Evolutionary conservation across 2,888 invertebrate species (phyloP), one percentile per base, ranked within the genome.

Genomic region (Hypsopygia costalis): DNA sequence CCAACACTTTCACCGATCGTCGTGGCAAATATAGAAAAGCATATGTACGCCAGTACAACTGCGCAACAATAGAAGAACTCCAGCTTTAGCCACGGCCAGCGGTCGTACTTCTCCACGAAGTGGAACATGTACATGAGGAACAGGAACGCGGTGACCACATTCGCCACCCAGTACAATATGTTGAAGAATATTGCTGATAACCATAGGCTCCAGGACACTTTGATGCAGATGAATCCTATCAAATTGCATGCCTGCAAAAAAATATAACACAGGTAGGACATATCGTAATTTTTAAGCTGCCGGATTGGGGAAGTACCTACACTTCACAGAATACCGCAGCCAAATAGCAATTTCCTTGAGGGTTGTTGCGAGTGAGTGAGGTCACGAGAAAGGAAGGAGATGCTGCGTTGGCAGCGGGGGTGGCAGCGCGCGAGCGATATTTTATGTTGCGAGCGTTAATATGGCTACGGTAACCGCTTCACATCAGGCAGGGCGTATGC

Each of bases 71-170:
- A 96, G 36, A 91, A 83, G 55, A 95, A 91, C 81, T 97, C 96
- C 52, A 93, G 91, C 74, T 94, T 94, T 28, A 95, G 81, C 97
- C 97, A 97, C 0, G 97, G 97, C 62, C 95, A 91, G 58, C 90
- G 91, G 65, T 93, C 93, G 51, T 93, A 92, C 69, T 94, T 94
- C 79, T 97, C 97, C 38, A 97, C 91, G 6, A 97, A 87, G 72
- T 97, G 97, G 73, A 96, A 95, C 30, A 94, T 68, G 72, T 97
- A 97, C 47, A 94, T 89, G 0, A 92, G 86, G 9, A 97, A 80
- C 12, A 97, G 76, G 41, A 95, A 90, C 1, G 92, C 90, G 0
- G 95, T 94, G 49, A 95, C 90, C 89, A 95, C 94, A 62, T 95
- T 94, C 2, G 93, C 96, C 7, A 91, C 88, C 93, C 96, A 94